Conservation (phyloP, 2,888 invertebrate genomes). For the Spodoptera picta region DNA sequence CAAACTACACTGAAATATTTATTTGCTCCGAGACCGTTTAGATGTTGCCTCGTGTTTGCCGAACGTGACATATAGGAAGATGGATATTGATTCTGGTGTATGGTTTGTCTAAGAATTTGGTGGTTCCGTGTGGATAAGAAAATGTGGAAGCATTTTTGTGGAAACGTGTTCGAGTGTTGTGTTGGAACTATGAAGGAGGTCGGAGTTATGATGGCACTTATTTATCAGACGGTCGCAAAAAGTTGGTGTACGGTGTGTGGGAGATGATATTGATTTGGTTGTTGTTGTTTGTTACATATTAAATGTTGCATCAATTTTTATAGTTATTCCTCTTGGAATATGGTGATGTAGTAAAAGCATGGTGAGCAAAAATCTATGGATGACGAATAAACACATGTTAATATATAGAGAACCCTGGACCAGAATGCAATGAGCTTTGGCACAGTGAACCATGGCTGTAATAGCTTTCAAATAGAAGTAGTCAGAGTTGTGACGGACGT, state of each 20-base stretch:
- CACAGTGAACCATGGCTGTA: too few relatives aligned
- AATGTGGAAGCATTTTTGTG: conserved; percentile 50
- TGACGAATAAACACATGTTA: too few relatives aligned
- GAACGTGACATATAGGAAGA: conserved; percentile 67
- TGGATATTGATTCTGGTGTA: conserved; percentile 59
- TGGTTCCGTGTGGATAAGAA: conserved; percentile 46
- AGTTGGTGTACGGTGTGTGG: not conserved
- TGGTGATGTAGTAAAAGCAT: too few relatives aligned
- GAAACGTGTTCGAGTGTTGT: conserved; percentile 47
- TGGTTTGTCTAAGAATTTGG: conserved; percentile 59
- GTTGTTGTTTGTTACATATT: too few relatives aligned
- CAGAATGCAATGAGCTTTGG: too few relatives aligned
- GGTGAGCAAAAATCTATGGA: too few relatives aligned
- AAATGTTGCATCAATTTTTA: too few relatives aligned
- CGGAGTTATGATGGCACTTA: conserved; percentile 34
- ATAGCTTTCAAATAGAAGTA: too few relatives aligned
- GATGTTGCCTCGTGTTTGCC: conserved; percentile 61
- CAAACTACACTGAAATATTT: conserved; percentile 66
- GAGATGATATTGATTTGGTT: not conserved
- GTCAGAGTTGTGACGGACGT: too few relatives aligned
- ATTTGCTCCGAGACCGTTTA: conserved; percentile 63
- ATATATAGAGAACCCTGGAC: too few relatives aligned
- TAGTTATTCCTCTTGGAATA: too few relatives aligned
- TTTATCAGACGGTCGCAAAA: conserved; percentile 25
- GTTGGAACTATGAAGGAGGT: conserved; percentile 43